Evolutionary conservation across 2,797 vertebrate genomes (phyloP), one percentile per base, ranked within the genome.

Genomic region (Buphagus erythrorhynchus): DNA sequence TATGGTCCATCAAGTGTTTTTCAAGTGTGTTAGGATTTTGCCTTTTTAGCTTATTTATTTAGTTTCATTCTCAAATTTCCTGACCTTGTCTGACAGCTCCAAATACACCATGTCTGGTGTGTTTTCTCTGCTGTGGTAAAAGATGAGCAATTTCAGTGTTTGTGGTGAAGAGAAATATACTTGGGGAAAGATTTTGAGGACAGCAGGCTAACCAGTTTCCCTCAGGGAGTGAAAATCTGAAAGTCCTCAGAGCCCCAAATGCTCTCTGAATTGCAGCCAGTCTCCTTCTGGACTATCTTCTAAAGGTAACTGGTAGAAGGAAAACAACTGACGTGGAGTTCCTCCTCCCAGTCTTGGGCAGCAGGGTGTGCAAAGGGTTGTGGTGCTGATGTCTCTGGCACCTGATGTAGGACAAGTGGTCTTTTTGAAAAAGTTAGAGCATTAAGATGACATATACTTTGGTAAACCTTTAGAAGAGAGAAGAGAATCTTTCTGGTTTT

Each of bases 1-100:
- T 58, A 87, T 65, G 59, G 61, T 61, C 51, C 68, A 62, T 95
- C 76, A 95, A 90, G 35, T 26, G 22, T 83, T 93, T 82, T 87
- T 69, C 76, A 89, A 96, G 73, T 62, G 25, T 80, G 31, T 82
- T 92, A 86, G 73, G 36, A 51, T 91, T 35, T 76, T 91, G 81
- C 69, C 29, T 77, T 84, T 90, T 92, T 42, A 45, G 11, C 51
- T 78, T 43, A 68, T 85, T 91, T 48, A 35, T 83, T 86, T 82
- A 38, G 28, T 62, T 75, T 61, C 78, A 35, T 75, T 91, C 93
- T 84, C 52, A 75, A 57, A 51, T 73, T 81, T 83, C 21, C 22
- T 92, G 42, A 66, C 68, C 43, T 40, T 33, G 40, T 75, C 66
- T 96, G 65, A 92, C 76, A 94, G 58, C 55, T 94, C 31, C 1